phyloP scores from a whole-genome alignment of 1,140 invertebrate species.

The Acromyrmex charruanus region DNA sequence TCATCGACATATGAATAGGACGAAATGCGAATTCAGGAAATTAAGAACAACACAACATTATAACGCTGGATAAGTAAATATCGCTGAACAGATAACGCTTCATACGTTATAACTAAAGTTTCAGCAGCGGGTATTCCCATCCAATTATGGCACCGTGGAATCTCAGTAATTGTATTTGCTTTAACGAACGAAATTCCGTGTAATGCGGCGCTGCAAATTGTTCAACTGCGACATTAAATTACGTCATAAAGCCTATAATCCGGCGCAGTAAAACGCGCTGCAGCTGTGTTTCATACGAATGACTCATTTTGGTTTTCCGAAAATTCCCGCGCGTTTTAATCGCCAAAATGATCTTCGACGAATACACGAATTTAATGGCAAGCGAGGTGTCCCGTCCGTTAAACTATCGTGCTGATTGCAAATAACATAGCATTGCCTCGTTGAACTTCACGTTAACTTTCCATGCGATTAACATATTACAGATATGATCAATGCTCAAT shows the following conservation, averaged over 20 bases:
- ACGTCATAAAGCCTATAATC: slow-evolving; percentile 66
- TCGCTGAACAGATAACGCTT: slow-evolving; percentile 45
- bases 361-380: slow-evolving; percentile 10
- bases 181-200: slow-evolving; percentile 66
- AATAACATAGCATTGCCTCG: background rate
- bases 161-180: slow-evolving; percentile 67
- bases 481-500: slow-evolving; percentile 69
- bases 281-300: slow-evolving; percentile 61
- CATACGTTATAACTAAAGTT: slow-evolving; percentile 63
- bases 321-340: slow-evolving; percentile 52
- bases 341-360: slow-evolving; percentile 38
- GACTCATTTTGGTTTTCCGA: slow-evolving; percentile 51
- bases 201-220: slow-evolving; percentile 66
- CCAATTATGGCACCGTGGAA: slow-evolving; percentile 66
- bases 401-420: background rate
- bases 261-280: slow-evolving; percentile 60
- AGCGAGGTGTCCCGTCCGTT: slow-evolving; percentile 10
- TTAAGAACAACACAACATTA: slow-evolving; percentile 45
- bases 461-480: slow-evolving; percentile 66
- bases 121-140: slow-evolving; percentile 51
- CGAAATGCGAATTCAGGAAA: slow-evolving; percentile 32
- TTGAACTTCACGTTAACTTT: slow-evolving; percentile 46
- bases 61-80: slow-evolving; percentile 59
- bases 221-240: slow-evolving; percentile 66
- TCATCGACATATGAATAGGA: slow-evolving; percentile 8